Evolutionary conservation across 1,140 invertebrate species (phyloP).

Genomic region (Halyomorpha halys): DNA sequence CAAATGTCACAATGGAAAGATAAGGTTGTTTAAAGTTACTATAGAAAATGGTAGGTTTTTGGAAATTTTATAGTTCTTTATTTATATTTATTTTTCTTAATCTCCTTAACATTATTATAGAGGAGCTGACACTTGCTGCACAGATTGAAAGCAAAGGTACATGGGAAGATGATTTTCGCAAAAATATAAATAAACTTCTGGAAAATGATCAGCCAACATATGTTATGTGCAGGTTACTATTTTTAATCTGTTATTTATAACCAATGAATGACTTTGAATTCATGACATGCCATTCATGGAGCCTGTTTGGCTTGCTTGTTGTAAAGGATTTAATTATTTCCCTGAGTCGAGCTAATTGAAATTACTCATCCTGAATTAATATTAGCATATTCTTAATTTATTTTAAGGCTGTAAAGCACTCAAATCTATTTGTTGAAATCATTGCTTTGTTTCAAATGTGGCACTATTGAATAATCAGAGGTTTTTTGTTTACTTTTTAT

Average conservation of each 20-base stretch:
- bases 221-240: constrained; percentile 65
- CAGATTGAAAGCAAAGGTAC: constrained; percentile 55
- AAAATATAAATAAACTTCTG: constrained; percentile 60
- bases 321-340: no score
- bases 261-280: no score
- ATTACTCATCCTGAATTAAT: not conserved
- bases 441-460: no score
- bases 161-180: constrained; percentile 85
- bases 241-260: constrained; percentile 17
- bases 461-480: no score
- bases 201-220: constrained; percentile 87
- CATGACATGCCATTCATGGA: no score
- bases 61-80: not conserved
- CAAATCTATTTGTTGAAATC: no score
- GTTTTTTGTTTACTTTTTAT: no score
- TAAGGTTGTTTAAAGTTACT: constrained; percentile 68
- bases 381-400: no score
- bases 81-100: constrained; percentile 3
- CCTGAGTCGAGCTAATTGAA: not conserved
- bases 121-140: constrained; percentile 61
- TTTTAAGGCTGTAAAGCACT: not conserved
- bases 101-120: constrained; percentile 43
- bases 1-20: constrained; percentile 69
- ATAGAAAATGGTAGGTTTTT: constrained; percentile 68
- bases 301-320: no score